These are phyloP conservation scores for Crocodylus rhombifer DNA, from an alignment of 2,797 vertebrate species.

Conservation along the genomic window DNA sequence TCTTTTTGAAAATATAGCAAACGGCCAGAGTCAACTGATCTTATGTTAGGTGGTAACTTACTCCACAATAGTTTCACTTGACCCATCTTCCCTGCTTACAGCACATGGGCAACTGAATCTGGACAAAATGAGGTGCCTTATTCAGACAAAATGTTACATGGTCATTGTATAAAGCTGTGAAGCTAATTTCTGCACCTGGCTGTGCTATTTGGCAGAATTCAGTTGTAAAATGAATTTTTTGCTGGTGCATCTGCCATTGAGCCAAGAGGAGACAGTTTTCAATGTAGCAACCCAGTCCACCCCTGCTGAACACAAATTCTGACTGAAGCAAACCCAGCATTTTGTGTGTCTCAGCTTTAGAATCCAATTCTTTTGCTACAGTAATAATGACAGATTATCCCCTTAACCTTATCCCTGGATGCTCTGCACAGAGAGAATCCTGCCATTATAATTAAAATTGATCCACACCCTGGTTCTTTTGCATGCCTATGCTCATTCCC, in stretches of 20 bases:
- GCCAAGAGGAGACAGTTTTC: not conserved
- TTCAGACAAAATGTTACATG: not conserved
- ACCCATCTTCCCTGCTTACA: not conserved
- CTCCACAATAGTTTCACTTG: not conserved
- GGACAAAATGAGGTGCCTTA: not conserved
- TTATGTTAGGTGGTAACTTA: not conserved
- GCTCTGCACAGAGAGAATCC: not conserved
- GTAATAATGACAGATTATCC: conserved; percentile 42
- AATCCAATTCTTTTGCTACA: conserved; percentile 24
- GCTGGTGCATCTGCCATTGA: conserved; percentile 17
- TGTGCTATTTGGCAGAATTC: conserved; percentile 42
- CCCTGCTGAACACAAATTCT: conserved; percentile 4
- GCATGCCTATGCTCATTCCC: conserved; percentile 9
- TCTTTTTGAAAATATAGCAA: not conserved
- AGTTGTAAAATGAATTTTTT: conserved; percentile 25
- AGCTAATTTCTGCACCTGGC: not conserved
- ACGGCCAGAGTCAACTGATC: fast-evolving
- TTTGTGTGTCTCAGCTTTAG: conserved; percentile 11
- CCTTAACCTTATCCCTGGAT: conserved; percentile 39
- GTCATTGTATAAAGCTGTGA: not conserved
- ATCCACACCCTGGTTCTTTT: conserved; percentile 1
- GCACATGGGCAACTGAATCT: not conserved
- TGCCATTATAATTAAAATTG: conserved; percentile 58
- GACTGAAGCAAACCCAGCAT: conserved; percentile 37
- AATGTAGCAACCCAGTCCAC: conserved; percentile 13